A percentile compares a stretch with the other conserved stretches of the same genome.
These are phyloP conservation scores for Streptopelia turtur DNA, from an alignment of 2,797 vertebrate genomes.

Conservation along the genomic window DNA sequence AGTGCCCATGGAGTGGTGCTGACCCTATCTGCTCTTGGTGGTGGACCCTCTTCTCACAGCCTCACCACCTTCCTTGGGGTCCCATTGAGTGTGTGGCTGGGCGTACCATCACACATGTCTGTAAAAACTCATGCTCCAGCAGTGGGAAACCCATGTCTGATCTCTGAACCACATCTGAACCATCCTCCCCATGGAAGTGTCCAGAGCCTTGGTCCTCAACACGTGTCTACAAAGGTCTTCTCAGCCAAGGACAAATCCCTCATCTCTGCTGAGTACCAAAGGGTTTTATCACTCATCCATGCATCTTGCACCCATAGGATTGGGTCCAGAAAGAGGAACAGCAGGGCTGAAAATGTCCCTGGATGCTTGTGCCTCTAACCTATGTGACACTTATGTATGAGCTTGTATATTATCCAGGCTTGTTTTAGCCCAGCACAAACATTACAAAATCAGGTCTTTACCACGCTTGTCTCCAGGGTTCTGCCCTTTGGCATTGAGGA, in stretches of 20 bases:
- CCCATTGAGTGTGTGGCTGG: fast-evolving
- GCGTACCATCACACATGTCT: fast-evolving
- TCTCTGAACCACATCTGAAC: neutral
- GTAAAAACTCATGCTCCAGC: neutral
- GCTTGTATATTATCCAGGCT: neutral
- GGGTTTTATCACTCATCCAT: neutral
- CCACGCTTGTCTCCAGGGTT: neutral
- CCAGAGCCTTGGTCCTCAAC: neutral
- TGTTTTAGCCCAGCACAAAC: neutral
- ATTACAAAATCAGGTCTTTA: neutral
- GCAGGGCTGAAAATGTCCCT: neutral
- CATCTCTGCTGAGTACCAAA: neutral
- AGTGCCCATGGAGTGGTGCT: neutral
- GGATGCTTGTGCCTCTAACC: neutral
- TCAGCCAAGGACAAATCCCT: neutral
- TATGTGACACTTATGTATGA: neutral
- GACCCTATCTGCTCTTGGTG: neutral
- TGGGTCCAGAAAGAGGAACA: neutral
- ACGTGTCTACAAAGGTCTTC: fast-evolving
- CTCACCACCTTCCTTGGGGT: neutral
- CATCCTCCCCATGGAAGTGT: neutral
- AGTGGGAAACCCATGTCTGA: neutral
- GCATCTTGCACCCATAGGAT: neutral
- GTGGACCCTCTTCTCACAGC: neutral
- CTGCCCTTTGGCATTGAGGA: neutral